Evolutionary conservation across 2,888 invertebrate species (phyloP), one percentile per base, ranked within the genome.

Genomic region (Mesorhabditis belari): DNA sequence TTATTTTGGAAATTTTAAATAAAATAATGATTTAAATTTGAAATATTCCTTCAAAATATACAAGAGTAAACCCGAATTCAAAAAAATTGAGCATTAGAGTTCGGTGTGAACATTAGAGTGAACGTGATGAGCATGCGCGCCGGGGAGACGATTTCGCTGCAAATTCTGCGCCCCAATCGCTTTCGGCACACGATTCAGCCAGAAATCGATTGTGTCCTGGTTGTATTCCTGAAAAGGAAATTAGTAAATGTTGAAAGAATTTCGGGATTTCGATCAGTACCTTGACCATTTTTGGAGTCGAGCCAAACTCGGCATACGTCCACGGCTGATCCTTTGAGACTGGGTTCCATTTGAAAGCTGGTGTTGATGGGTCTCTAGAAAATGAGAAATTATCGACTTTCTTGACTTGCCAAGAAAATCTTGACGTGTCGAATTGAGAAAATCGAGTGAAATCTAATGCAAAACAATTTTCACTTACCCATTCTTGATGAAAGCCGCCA

Each of bases 171-270:
- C 58, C 28, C 67, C 67, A 25, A 69, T 62, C 4, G 61, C 52
- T 27, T 61, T 60, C 3, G 69, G 66, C 21, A 67, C 58, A 5
- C 61, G 55, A 1, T 64, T 58, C 25, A 66, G 65, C 69, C 69
- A 69, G 5, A 69, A 62, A 27, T 62, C 62, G 49, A 35, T n/a
- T 9, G n/a, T 9, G 12, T 35, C 0, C 2, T 9, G 44, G 44
- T 35, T n/a, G 2, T 17, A 35, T 1, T 9, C n/a, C 44, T 35
- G 17, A 17, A 35, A 35, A 35, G 17, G 35, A 6, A 35, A 17
- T 17, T 35, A 35, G 35, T 35, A 35, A 35, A 35, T 35, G 35
- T 6, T 17, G 6, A 35, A 35, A 35, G 17, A 12, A 12, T 35
- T 12, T 35, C 6, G 35, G 17, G 35, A 35, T 12, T 12, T 6